These are phyloP conservation scores for Drosophila takahashii DNA, from an alignment of 1,140 invertebrate species.

Conservation along the genomic window DNA sequence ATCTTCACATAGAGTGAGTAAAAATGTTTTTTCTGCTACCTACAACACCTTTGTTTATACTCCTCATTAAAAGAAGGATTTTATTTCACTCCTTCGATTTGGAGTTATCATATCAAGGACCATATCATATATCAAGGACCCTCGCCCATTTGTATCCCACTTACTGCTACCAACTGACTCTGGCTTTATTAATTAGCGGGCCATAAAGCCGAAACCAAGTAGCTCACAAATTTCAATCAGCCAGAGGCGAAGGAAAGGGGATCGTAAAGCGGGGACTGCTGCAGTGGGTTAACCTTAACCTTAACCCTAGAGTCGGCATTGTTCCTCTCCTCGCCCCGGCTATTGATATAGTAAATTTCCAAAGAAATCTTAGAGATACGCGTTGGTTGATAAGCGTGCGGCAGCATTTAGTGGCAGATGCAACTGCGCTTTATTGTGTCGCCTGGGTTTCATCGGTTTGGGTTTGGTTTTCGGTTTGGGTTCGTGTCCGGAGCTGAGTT, in stretches of 20 bases:
- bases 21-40: too few species aligned
- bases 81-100: constrained; percentile 19
- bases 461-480: background rate
- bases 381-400: constrained; percentile 73
- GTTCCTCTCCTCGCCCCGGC: constrained; percentile 38
- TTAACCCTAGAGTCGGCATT: constrained; percentile 69
- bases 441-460: constrained; percentile 2
- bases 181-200: constrained; percentile 66
- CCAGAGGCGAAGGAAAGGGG: constrained; percentile 11
- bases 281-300: constrained; percentile 28
- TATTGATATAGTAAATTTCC: constrained; percentile 80
- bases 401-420: constrained; percentile 61
- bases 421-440: constrained; percentile 66
- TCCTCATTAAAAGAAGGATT: constrained; percentile 1
- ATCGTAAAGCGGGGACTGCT: constrained; percentile 19
- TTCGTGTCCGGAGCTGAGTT: constrained; percentile 1
- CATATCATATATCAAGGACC: constrained; percentile 27
- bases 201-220: constrained; percentile 75
- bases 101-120: too few species aligned
- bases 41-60: constrained; percentile 1
- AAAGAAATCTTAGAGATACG: constrained; percentile 74
- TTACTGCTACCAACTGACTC: constrained; percentile 33
- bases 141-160: constrained; percentile 17
- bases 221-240: constrained; percentile 79
- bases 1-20: too few species aligned